Evolutionary conservation across 1,140 invertebrate species (phyloP).

Genomic region (Scaptomyza graminum): DNA sequence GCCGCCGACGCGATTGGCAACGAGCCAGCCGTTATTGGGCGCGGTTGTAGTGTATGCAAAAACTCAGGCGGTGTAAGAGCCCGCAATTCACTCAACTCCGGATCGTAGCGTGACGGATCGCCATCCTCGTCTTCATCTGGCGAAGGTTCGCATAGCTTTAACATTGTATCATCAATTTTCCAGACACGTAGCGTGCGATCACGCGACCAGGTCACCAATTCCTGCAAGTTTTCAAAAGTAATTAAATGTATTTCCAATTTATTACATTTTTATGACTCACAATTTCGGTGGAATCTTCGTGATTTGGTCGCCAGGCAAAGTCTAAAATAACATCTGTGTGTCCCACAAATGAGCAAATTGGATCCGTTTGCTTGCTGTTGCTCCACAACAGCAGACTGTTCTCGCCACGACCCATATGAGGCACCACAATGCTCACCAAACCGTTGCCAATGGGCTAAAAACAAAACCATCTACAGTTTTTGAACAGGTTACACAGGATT

Average conservation of each 20-base stretch:
- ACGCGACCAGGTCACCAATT: conserved; percentile 97
- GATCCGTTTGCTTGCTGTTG: conserved; percentile 87
- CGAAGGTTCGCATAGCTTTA: conserved; percentile 87
- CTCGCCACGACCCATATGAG: conserved; percentile 90
- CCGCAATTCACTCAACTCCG: conserved; percentile 55
- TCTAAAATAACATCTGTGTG: conserved; percentile 97
- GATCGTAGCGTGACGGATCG: conserved; percentile 50
- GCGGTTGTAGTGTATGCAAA: conserved; percentile 43
- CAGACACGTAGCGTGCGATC: conserved; percentile 96
- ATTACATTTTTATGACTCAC: conserved; percentile 35
- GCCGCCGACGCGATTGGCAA: conserved; percentile 51
- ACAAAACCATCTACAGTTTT: background rate
- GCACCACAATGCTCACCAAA: conserved; percentile 94
- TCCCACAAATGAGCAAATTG: conserved; percentile 94
- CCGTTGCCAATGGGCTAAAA: conserved; percentile 95
- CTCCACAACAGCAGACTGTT: conserved; percentile 94
- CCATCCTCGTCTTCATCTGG: conserved; percentile 61
- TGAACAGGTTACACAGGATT: background rate
- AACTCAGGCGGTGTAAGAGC: conserved; percentile 69
- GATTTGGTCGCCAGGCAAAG: conserved; percentile 94
- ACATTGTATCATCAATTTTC: conserved; percentile 93
- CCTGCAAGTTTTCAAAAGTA: conserved; percentile 85
- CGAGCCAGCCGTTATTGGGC: conserved; percentile 54
- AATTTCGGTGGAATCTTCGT: conserved; percentile 68
- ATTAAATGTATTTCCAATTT: background rate